Percentiles rank a stretch among this genome's conserved stretches.
These are phyloP conservation scores for Litocranius walleri DNA, from an alignment of 2,113 vertebrate genomes.

Conservation along the genomic window DNA sequence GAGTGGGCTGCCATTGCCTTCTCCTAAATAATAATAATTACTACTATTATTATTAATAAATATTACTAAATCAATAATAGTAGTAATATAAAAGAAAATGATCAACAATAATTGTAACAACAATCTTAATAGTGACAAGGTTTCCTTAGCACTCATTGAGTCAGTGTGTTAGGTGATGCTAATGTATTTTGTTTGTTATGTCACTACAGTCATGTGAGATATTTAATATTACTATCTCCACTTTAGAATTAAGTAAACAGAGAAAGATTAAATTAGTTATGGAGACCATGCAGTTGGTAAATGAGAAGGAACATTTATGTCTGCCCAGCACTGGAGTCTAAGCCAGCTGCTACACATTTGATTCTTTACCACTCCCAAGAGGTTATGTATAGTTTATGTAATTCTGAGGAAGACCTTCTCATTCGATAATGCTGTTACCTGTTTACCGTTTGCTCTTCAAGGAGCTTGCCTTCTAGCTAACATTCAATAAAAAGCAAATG, in stretches of 20 bases:
- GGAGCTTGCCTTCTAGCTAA: neutral
- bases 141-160: neutral
- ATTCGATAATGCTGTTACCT: neutral
- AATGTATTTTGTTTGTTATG: neutral
- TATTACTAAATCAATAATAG: neutral
- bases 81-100: neutral
- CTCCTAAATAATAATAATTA: neutral
- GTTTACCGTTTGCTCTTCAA: neutral
- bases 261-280: neutral
- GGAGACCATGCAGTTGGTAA: accelerated
- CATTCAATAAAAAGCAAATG: neutral
- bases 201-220: neutral
- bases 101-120: neutral
- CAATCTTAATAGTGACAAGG: neutral
- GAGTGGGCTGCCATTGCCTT: too few relatives aligned
- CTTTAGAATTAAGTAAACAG: neutral
- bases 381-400: neutral
- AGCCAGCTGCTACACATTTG: accelerated
- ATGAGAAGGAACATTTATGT: neutral
- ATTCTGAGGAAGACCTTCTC: neutral
- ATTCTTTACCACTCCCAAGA: accelerated
- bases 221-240: neutral
- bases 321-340: neutral
- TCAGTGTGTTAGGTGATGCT: neutral
- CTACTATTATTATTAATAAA: neutral